Evolutionary conservation across 2,888 invertebrate genomes (phyloP).

Genomic region (Tigriopus californicus): DNA sequence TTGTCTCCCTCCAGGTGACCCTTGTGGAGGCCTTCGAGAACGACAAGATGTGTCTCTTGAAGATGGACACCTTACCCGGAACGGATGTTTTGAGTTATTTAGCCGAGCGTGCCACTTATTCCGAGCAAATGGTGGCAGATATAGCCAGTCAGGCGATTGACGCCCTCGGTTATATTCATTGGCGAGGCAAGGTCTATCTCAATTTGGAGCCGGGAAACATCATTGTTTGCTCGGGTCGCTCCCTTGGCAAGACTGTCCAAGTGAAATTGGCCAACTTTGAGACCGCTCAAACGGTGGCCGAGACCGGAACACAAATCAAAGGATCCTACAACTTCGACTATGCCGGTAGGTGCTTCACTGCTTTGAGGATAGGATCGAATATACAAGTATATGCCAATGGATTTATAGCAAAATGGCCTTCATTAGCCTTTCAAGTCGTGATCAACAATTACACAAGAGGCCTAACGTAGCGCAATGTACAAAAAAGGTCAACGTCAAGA

Average conservation of each 20-base stretch:
- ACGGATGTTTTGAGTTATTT: conserved; percentile 76
- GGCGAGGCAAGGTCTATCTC: conserved; percentile 71
- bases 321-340: conserved; percentile 54
- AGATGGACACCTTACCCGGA: conserved; percentile 45
- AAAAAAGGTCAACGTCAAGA: too few relatives aligned
- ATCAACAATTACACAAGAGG: too few relatives aligned
- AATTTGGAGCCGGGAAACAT: conserved; percentile 88
- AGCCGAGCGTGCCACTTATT: conserved; percentile 69
- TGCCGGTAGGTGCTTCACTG: conserved; percentile 33
- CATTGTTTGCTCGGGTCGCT: conserved; percentile 67
- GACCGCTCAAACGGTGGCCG: conserved; percentile 57
- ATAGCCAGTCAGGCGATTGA: conserved; percentile 41
- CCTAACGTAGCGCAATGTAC: too few relatives aligned
- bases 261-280: conserved; percentile 86
- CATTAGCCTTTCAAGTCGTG: too few relatives aligned
- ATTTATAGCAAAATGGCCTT: too few relatives aligned
- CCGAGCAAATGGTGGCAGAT: conserved; percentile 67
- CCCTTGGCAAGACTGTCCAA: conserved; percentile 46
- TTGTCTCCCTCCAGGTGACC: conserved; percentile 3
- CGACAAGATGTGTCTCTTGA: conserved; percentile 26
- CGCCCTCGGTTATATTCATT: conserved; percentile 82
- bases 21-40: conserved; percentile 19
- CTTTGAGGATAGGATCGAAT: too few relatives aligned
- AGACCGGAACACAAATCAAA: conserved; percentile 51
- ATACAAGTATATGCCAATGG: too few relatives aligned